Evolutionary conservation across 2,888 invertebrate species (phyloP).

Genomic region (Synanthedon myopaeformis): DNA sequence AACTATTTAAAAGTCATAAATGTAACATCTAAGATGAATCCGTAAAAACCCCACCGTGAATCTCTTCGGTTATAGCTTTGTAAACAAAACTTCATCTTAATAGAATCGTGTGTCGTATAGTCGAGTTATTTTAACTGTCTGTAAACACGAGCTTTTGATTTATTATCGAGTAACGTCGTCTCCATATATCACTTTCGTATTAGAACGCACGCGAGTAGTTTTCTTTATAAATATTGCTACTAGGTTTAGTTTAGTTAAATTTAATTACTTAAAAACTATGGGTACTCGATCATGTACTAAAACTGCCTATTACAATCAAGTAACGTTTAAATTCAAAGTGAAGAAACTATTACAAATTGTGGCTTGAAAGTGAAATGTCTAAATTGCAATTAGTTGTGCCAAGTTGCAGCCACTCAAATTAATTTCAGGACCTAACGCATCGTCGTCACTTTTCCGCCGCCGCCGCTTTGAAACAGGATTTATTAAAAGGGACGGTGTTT

Average conservation of each 20-base stretch:
- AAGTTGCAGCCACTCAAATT: neutral
- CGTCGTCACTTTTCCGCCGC: neutral
- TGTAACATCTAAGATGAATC: too few relatives aligned
- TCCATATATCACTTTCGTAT: neutral
- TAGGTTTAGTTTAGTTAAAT: too few relatives aligned
- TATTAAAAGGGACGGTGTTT: neutral
- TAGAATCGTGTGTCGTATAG: neutral
- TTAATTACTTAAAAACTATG: too few relatives aligned
- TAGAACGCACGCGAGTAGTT: neutral
- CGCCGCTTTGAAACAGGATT: neutral
- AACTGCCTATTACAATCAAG: too few relatives aligned
- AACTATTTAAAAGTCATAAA: too few relatives aligned
- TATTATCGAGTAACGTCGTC: conserved; percentile 1
- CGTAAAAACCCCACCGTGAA: too few relatives aligned
- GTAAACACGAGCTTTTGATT: conserved; percentile 4
- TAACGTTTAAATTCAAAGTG: too few relatives aligned
- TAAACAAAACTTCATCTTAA: neutral
- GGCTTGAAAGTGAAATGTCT: too few relatives aligned
- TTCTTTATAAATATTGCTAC: too few relatives aligned
- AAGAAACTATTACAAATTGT: too few relatives aligned
- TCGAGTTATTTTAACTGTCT: neutral
- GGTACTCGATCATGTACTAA: too few relatives aligned
- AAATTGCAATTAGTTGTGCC: too few relatives aligned
- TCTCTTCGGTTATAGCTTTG: neutral
- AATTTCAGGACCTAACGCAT: neutral